Base-by-base conservation (phyloP, 2,797 vertebrate genomes). In the Clarias pachynema region DNA sequence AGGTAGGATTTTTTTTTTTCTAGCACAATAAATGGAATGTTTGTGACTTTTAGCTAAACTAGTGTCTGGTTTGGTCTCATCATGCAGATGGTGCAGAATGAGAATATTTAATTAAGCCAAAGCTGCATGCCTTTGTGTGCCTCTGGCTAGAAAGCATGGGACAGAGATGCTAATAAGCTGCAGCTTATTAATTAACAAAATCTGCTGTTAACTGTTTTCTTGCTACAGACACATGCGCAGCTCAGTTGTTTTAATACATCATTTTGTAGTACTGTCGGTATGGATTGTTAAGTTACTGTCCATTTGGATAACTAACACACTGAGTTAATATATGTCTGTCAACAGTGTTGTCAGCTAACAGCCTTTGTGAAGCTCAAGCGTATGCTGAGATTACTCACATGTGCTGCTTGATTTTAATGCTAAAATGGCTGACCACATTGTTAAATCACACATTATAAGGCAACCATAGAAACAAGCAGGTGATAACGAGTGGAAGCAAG, bases 261-360 rank as follows among this genome's bases (percentile, higher is more conserved):
- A 66, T 15, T 22, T 31, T 72, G 8, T 57, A 78, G 78, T 12
- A 66, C 63, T 31, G 26, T 66, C n/a, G n/a, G 14, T 29, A 12
- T 49, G 44, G 44, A 49, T 49, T 53, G 49, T 53, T 53, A 53
- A 53, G 12, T 60, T 60, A 72, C 26, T 44, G 63, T 85, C 81
- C 85, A 86, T 89, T 84, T 87, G 80, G 85, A 87, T 80, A 59
- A 86, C 79, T 29, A 86, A 83, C 81, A 74, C 49, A 75, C 62
- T 65, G 65, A 79, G 79, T 68, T 37, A 31, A 77, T n/a, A 7
- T 9, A 80, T 59, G n/a, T 31, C 56, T 44, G 68, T 74, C 66
- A 59, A 79, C 14, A 83, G 18, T 29, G 15, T 6, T 29, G 2
- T 65, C 44, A 16, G 37, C 3, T 63, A 29, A 29, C 62, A 53